A percentile compares a stretch with the other conserved stretches of the same genome.
phyloP scores from a whole-genome alignment of 2,888 invertebrate genomes.

The Diplazon laetatorius region DNA sequence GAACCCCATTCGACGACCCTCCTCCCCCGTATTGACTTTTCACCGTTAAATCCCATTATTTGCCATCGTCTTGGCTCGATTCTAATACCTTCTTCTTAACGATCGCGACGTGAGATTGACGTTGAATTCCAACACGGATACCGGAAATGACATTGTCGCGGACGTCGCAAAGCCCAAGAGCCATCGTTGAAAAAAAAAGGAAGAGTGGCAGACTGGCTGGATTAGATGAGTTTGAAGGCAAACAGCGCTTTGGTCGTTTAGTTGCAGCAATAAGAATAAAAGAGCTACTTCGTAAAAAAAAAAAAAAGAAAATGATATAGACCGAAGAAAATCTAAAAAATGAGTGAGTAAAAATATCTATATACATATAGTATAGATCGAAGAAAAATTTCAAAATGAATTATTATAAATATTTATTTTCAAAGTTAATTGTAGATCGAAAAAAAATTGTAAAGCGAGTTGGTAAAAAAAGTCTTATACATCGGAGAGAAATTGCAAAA shows the following conservation, averaged over 20 bases:
- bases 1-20: constrained; percentile 8
- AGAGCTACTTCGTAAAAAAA: background rate
- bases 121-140: background rate
- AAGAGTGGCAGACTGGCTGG: background rate
- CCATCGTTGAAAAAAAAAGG: background rate
- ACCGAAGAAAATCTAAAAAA: too few relatives aligned
- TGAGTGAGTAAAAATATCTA: too few relatives aligned
- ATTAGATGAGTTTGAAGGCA: background rate
- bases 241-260: too few relatives aligned
- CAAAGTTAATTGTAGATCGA: too few relatives aligned
- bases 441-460: too few relatives aligned
- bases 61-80: constrained; percentile 3
- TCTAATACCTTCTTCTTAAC: background rate
- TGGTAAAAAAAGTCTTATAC: too few relatives aligned
- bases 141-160: background rate
- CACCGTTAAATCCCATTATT: constrained; percentile 43
- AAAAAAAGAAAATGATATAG: too few relatives aligned
- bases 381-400: background rate
- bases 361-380: background rate
- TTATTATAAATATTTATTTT: too few relatives aligned
- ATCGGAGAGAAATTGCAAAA: too few relatives aligned
- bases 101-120: background rate
- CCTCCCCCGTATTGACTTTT: constrained; percentile 50
- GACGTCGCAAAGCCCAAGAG: background rate
- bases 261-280: too few relatives aligned